Conservation (phyloP, 1,140 invertebrate genomes). For the Sogatella furcifera region DNA sequence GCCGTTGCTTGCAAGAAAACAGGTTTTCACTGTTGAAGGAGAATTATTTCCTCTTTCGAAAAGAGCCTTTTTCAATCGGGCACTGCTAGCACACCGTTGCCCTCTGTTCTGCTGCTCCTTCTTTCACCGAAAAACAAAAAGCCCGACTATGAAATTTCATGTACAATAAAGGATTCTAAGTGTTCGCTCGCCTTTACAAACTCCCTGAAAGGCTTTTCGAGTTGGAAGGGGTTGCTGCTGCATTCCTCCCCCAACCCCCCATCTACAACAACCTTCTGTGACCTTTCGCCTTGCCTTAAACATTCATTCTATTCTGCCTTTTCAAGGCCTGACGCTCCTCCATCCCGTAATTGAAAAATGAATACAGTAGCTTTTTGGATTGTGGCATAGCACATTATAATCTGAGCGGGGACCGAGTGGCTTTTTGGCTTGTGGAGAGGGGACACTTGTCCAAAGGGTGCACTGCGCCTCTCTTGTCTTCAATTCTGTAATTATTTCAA, state of each 20-base stretch:
- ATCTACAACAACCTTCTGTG: neutral
- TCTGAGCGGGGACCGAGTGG: too few species aligned
- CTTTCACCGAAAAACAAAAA: neutral
- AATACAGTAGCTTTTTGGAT: constrained; percentile 1
- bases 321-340: neutral
- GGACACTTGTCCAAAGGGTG: neutral
- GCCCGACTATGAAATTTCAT: constrained; percentile 1
- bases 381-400: neutral
- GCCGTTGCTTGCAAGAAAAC: too few species aligned
- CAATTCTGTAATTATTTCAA: neutral
- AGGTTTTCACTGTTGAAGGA: too few species aligned
- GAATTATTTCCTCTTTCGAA: too few species aligned
- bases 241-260: too few species aligned
- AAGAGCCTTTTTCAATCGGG: too few species aligned
- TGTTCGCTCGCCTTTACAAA: neutral
- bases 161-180: constrained; percentile 1
- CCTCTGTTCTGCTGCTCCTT: too few species aligned
- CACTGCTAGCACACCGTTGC: too few species aligned
- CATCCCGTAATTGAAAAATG: constrained; percentile 2
- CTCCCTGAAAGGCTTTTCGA: neutral
- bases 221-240: too few species aligned
- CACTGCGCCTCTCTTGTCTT: neutral
- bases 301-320: neutral
- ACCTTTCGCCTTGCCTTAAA: neutral
- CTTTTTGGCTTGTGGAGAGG: neutral